Evolutionary conservation across 2,113 vertebrate species (phyloP), one percentile per base, ranked within the genome.

Genomic region (Lagopus muta): DNA sequence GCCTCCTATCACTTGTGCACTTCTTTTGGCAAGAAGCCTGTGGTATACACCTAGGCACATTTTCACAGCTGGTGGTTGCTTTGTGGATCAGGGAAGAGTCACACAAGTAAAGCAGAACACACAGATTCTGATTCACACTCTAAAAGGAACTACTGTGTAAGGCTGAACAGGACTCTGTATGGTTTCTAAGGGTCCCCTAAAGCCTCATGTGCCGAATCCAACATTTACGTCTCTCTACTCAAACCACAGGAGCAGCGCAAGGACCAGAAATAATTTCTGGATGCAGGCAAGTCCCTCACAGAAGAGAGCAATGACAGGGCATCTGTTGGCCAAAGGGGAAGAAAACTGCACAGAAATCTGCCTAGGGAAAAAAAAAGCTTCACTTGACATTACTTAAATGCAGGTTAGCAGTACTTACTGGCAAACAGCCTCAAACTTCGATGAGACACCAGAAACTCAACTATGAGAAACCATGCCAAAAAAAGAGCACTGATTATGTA

Each of bases 31-130:
- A 75, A 43, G 22, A n/a, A 80, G 34, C 36, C 48, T 38, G 55
- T 11, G 1, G 1, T 0, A 0, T 3, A 11, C 28, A 16, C n/a
- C 45, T 64, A 48, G 34, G 34, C 17, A 22, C 38, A 20, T 0
- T 7, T 25, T n/a, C 45, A 24, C 52, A 40, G 15, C 9, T 10
- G 38, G 5, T 8, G 25, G 45, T 40, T 50, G 24, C 67, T 73
- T 54, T 17, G 11, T 65, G 20, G 40, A 67, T 67, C 60, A 48
- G 45, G 40, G 21, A 24, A 38, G 25, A 84, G 74, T 22, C 22
- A 43, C 18, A 34, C 47, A n/a, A 62, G 34, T n/a, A 55, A 60
- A 83, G 52, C 55, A 74, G 27, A 84, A 50, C 0, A 1, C 2
- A 14, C 50, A 70, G 43, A 58, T 3, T 1, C 22, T 38, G 47